A percentile compares a stretch with the other conserved stretches of the same genome.
Conservation (phyloP, 2,113 vertebrate species). For the Oreochromis aureus region DNA sequence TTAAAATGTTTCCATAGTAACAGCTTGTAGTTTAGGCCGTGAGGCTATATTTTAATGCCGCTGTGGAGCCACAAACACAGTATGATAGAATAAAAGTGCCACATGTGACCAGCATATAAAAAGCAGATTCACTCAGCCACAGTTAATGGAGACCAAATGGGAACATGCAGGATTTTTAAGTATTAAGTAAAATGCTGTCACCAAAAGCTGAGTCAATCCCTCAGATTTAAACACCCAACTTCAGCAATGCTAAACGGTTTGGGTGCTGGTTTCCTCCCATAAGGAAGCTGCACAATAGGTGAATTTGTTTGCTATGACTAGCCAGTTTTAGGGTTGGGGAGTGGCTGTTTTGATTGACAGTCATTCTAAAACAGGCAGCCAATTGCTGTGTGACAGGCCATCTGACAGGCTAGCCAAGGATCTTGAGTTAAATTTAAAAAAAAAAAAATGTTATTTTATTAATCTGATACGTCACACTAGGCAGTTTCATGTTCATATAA, state of each 20-base stretch:
- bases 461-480: background rate
- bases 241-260: background rate
- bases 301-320: background rate
- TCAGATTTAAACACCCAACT: background rate
- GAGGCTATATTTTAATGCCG: background rate
- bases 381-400: background rate
- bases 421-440: fast-evolving
- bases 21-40: background rate
- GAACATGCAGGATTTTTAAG: background rate
- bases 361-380: background rate
- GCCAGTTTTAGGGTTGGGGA: background rate
- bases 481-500: background rate
- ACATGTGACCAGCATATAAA: background rate
- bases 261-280: background rate
- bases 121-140: background rate
- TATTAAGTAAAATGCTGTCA: background rate
- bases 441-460: background rate
- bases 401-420: background rate
- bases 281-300: background rate
- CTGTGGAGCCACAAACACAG: background rate
- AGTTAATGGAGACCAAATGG: background rate
- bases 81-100: background rate
- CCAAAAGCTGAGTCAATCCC: background rate
- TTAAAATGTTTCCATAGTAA: background rate
- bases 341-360: background rate